Evolutionary conservation across 2,113 vertebrate species (phyloP).

Genomic region (Bambusicola thoracicus): DNA sequence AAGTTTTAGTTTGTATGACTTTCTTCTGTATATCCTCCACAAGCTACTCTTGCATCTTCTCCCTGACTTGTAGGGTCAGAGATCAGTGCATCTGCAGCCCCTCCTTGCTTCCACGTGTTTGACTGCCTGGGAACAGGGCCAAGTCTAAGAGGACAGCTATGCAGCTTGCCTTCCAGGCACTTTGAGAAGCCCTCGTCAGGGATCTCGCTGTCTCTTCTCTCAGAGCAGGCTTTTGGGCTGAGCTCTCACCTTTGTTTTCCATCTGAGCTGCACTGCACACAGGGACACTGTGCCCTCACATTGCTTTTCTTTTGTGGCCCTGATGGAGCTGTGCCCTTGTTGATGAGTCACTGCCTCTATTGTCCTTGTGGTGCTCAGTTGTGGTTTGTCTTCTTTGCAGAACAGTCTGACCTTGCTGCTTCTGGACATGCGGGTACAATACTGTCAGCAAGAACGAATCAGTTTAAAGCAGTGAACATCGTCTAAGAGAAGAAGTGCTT

Average conservation of each 20-base stretch:
- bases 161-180: neutral
- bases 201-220: neutral
- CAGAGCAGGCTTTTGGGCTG: rapidly evolving
- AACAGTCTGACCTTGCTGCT: neutral
- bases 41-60: neutral
- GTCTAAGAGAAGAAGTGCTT: neutral
- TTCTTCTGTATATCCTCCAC: neutral
- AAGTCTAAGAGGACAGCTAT: rapidly evolving
- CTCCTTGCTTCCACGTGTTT: rapidly evolving
- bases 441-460: neutral
- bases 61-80: neutral
- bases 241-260: rapidly evolving
- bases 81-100: neutral
- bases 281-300: rapidly evolving
- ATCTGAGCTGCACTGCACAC: rapidly evolving
- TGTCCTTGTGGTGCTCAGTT: rapidly evolving
- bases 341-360: neutral
- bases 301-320: rapidly evolving
- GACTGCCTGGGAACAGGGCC: rapidly evolving
- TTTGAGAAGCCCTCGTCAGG: neutral
- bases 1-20: neutral
- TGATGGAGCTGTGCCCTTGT: neutral
- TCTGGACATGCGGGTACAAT: rapidly evolving
- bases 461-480: neutral
- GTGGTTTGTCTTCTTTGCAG: neutral